These are phyloP conservation scores for Leptopilina syphax DNA, from an alignment of 2,888 invertebrate species.

Conservation along the genomic window DNA sequence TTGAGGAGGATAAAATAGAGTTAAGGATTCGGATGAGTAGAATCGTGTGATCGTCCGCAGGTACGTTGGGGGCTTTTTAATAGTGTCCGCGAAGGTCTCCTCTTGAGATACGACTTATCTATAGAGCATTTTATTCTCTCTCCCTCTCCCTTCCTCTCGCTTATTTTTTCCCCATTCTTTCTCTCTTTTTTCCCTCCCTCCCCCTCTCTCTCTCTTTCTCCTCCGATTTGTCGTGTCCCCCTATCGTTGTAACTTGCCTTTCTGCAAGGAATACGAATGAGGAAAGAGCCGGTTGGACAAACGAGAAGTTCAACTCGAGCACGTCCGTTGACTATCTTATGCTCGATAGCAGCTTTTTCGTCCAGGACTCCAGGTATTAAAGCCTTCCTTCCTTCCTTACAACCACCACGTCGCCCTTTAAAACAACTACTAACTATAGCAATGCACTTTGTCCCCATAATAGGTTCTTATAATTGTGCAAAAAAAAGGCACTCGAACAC, in stretches of 20 bases:
- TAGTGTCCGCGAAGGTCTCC: conserved; percentile 46
- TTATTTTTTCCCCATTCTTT: conserved; percentile 1
- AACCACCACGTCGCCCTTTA: background rate
- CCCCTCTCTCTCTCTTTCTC: conserved; percentile 21
- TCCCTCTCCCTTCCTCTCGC: conserved; percentile 25
- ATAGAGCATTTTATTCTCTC: conserved; percentile 21
- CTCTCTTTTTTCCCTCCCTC: conserved; percentile 5
- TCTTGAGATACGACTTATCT: conserved; percentile 47
- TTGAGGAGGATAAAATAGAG: conserved; percentile 16
- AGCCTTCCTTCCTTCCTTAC: background rate
- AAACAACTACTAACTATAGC: background rate
- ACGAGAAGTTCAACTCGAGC: conserved; percentile 19
- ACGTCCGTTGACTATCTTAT: conserved; percentile 28
- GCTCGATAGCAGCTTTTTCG: conserved; percentile 35
- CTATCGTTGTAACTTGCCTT: conserved; percentile 50
- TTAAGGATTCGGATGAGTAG: conserved; percentile 24
- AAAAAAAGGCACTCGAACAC: background rate
- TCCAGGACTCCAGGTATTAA: conserved; percentile 15
- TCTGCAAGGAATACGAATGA: conserved; percentile 51
- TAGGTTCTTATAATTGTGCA: background rate
- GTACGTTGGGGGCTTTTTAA: conserved; percentile 42
- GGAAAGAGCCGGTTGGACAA: conserved; percentile 27
- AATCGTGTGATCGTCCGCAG: conserved; percentile 26
- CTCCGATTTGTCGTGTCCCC: conserved; percentile 36
- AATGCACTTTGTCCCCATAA: conserved; percentile 16